Percentiles rank a stretch among this genome's conserved stretches.
Evolutionary conservation across 37 sponge, comb jelly and placozoan genomes (phyloP).

Genomic region (Cladorhizidae sp.): DNA sequence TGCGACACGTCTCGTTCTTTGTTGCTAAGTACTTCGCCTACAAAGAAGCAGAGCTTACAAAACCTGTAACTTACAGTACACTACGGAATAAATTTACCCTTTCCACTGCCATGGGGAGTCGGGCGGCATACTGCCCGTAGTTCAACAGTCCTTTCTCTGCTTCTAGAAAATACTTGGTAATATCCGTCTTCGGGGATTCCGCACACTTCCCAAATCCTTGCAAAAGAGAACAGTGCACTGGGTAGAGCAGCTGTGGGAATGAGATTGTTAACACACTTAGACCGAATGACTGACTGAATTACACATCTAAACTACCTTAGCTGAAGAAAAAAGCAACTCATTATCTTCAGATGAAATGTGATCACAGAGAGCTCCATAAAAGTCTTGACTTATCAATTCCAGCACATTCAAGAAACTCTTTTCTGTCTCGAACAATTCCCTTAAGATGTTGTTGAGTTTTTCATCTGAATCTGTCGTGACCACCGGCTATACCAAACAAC

Average conservation of each 20-base stretch:
- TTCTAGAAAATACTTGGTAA: conserved; percentile 46
- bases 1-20: conserved; percentile 23
- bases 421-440: conserved; percentile 81
- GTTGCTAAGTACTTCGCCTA: conserved; percentile 60
- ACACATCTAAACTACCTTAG: not conserved
- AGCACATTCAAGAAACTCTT: conserved; percentile 65
- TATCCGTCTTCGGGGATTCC: conserved; percentile 17
- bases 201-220: conserved; percentile 50
- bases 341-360: conserved; percentile 47
- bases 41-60: not conserved
- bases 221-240: conserved; percentile 28
- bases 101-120: conserved; percentile 52
- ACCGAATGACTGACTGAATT: too few relatives aligned
- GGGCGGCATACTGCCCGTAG: conserved; percentile 64
- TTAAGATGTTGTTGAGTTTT: conserved; percentile 44
- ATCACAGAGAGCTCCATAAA: conserved; percentile 29
- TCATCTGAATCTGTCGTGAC: conserved; percentile 40
- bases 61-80: not conserved
- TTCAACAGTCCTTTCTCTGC: conserved; percentile 45
- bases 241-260: conserved; percentile 18
- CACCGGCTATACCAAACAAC: conserved; percentile 12
- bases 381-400: conserved; percentile 52
- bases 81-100: conserved; percentile 15
- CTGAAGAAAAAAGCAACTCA: conserved; percentile 34
- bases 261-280: not conserved